Evolutionary conservation across 2,888 invertebrate species (phyloP), one percentile per base, ranked within the genome.

Genomic region (Empis livida): DNA sequence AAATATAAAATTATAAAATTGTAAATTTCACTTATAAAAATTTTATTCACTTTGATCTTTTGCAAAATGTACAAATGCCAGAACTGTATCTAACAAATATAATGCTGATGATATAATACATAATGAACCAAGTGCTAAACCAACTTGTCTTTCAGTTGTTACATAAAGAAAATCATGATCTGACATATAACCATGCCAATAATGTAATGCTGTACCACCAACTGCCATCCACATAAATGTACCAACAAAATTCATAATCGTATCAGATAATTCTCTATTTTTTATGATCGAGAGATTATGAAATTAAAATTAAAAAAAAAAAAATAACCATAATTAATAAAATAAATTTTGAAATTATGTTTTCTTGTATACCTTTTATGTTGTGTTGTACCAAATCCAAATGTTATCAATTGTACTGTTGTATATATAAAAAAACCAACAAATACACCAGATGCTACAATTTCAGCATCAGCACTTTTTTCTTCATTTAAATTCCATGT

Each of bases 401-500:
- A 82, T 1, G 84, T 82, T 57, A 89, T 74, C 37, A 87, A 68
- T 43, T 86, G 82, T 1, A 84, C 85, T 3, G 77, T 71, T 0
- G 89, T 90, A 70, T 89, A 91, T 48, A 91, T 83, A 58, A 89
- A 79, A 67, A 82, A 91, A 14, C 90, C 90, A 8, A 91, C 85
- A 55, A 89, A 82, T 4, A 90, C 83, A 10, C 90, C 90, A 0
- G 88, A 87, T 0, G 89, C 89, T 1, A 91, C 82, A 53, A 90
- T 89, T 73, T 91, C 90, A 15, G 84, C 84, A 59, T 90, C 90
- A 0, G 88, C 80, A 63, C 82, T 87, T 71, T 89, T 89, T 63
- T 87, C 86, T 65, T 90, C 89, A 59, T 89, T 87, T 44, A 90
- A 73, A 70, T 90, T 90, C 89, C 90, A 90, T 15, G 88, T 88